Conservation (phyloP, 2,113 vertebrate genomes). For the Pheucticus melanocephalus region DNA sequence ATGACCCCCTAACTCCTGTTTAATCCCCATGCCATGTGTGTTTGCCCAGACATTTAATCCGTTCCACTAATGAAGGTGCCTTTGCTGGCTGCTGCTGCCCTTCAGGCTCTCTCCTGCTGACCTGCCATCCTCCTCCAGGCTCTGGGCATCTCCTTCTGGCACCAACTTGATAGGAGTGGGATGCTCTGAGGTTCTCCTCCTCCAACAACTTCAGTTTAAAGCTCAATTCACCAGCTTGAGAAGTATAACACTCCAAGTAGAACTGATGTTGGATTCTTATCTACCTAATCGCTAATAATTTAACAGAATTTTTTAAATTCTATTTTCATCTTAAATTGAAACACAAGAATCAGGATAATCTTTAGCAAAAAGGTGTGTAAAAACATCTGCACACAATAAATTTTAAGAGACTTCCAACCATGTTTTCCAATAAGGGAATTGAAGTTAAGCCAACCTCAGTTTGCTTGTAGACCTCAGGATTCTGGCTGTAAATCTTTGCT, state of each 20-base stretch:
- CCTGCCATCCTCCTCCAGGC: not conserved
- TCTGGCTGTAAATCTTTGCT: conserved; percentile 83
- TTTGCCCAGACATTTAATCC: not conserved
- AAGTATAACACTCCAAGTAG: not conserved
- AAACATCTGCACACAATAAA: not conserved
- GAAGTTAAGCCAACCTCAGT: conserved; percentile 83
- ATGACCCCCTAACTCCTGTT: not conserved
- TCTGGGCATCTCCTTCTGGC: not conserved
- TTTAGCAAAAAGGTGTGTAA: not conserved
- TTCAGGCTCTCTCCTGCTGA: not conserved
- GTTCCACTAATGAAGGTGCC: not conserved
- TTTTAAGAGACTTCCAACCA: not conserved
- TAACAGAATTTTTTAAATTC: not conserved
- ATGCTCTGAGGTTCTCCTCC: not conserved
- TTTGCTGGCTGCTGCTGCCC: not conserved
- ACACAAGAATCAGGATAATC: not conserved
- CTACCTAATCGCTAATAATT: not conserved
- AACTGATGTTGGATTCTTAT: not conserved
- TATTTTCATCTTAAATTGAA: not conserved
- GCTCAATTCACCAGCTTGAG: not conserved
- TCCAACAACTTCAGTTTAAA: not conserved
- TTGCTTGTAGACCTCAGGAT: conserved; percentile 73
- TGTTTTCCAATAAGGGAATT: not conserved
- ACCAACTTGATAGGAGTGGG: not conserved
- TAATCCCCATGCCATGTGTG: rapidly evolving